Evolutionary conservation across 2,888 invertebrate species (phyloP), one percentile per base, ranked within the genome.

Genomic region (Allolobophora icterica): DNA sequence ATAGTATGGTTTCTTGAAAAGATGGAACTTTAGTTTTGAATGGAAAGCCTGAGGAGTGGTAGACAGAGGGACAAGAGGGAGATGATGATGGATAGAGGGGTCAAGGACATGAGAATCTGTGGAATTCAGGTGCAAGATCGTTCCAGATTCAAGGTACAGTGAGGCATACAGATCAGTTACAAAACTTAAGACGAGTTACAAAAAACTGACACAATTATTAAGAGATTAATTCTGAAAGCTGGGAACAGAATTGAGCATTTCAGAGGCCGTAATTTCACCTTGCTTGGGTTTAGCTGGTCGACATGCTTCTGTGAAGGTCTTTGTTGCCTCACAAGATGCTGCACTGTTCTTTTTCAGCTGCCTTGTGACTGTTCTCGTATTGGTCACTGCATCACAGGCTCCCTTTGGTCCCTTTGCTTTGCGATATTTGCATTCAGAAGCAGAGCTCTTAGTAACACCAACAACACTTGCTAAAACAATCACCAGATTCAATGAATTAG

Each of bases 241-340:
- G 52, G 17, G 2, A 52, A 21, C 52, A 52, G 19, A 52, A 24
- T 52, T 21, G 52, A 52, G 52, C 6, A 52, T 21, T 19, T 71
- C n/a, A 30, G 1, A 71, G 71, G 71, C 30, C 5, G 71, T n/a
- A 30, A 71, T n/a, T 71, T 71, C 71, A 71, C 71, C 71, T 71
- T 71, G 71, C 19, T 87, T 87, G 34, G 87, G 87, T 87, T 87
- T 87, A 34, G 21, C 15, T 30, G 38, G 35, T 35, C 35, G 87
- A 24, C 87, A 87, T 30, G 87, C 34, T 87, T 87, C 87, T 35
- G 87, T 87, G 87, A 89, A 38, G 38, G 89, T 89, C 89, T 89
- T 89, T 42, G 89, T 42, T 30, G 42, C 17, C 21, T 42, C 89
- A 89, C 89, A 89, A 21, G 89, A 89, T 6, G 89, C 89, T 42